Evolutionary conservation across 2,797 vertebrate species (phyloP), one percentile per base, ranked within the genome.

Genomic region (Sarcophilus harrisii): DNA sequence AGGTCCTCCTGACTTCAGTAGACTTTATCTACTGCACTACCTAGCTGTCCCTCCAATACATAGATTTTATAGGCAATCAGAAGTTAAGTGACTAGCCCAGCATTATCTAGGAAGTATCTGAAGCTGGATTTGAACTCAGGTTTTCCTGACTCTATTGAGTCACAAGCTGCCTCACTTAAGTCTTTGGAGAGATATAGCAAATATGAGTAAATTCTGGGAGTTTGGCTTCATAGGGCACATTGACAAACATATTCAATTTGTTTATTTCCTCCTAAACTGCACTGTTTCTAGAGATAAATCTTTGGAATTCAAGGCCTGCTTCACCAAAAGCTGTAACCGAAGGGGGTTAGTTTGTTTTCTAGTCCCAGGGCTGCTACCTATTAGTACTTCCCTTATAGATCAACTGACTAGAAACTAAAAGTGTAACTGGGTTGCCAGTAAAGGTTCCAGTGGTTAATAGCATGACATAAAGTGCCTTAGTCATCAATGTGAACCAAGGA

Each of bases 211-310:
- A 49, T 58, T 94, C 93, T 59, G 57, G 32, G 58, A 49, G 91
- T 89, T 92, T 93, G 66, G 87, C 28, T 57, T 58, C 59, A 57
- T 62, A 57, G 49, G 58, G 91, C 92, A 24, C 13, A 54, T 0
- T 92, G 28, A 58, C n/a, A 92, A 73, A 95, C 92, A 73, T 38
- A 91, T 55, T 93, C 55, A 73, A 92, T 93, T 92, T 96, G 92
- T 94, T 57, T 58, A n/a, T 95, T 95, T 94, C 0, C 12, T 21
- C 4, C 57, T 60, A 54, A 38, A 66, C 12, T 62, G 62, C 29
- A 32, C 52, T 94, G 38, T 49, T 1, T 96, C 14, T 57, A 90
- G 92, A 95, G 94, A 59, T 24, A 24, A 54, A 57, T 32, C 8
- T 30, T 94, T 90, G 81, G 90, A 59, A 58, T 92, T 94, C 21